phyloP scores from a whole-genome alignment of 2,888 invertebrate species.

The Drosophila paranaensis region DNA sequence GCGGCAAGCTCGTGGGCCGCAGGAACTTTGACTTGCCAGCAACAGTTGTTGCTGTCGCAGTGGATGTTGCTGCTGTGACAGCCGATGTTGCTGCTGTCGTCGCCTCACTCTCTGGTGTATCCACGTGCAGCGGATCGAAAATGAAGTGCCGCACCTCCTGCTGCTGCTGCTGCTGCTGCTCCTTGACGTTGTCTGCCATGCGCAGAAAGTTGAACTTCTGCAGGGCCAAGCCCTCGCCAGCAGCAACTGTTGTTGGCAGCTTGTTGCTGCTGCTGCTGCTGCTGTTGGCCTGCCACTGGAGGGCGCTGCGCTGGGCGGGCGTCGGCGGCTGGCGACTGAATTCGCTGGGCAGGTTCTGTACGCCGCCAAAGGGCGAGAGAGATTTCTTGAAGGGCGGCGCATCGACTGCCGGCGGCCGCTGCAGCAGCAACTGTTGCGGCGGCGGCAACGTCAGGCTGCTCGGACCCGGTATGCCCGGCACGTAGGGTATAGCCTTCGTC shows the following conservation, averaged over 20 bases:
- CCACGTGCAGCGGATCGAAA: constrained; percentile 83
- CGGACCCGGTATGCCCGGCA: constrained; percentile 95
- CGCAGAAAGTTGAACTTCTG: constrained; percentile 84
- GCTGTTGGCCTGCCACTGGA: constrained; percentile 15
- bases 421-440: constrained; percentile 73
- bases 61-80: neutral
- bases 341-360: constrained; percentile 81
- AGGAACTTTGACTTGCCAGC: constrained; percentile 87
- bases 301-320: constrained; percentile 46
- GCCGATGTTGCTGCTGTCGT: neutral
- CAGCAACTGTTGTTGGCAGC: constrained; percentile 30
- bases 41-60: neutral
- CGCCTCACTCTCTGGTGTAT: constrained; percentile 63
- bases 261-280: constrained; percentile 21
- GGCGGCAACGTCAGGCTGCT: constrained; percentile 85
- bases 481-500: constrained; percentile 91
- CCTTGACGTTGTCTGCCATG: constrained; percentile 84
- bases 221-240: neutral
- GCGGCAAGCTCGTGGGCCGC: constrained; percentile 92
- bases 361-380: constrained; percentile 81
- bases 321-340: constrained; percentile 81
- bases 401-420: constrained; percentile 30
- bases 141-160: constrained; percentile 83
- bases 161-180: constrained; percentile 41
- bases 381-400: constrained; percentile 59